Evolutionary conservation across 2,797 vertebrate species (phyloP), one percentile per base, ranked within the genome.

Genomic region (Synaphobranchus kaupii): DNA sequence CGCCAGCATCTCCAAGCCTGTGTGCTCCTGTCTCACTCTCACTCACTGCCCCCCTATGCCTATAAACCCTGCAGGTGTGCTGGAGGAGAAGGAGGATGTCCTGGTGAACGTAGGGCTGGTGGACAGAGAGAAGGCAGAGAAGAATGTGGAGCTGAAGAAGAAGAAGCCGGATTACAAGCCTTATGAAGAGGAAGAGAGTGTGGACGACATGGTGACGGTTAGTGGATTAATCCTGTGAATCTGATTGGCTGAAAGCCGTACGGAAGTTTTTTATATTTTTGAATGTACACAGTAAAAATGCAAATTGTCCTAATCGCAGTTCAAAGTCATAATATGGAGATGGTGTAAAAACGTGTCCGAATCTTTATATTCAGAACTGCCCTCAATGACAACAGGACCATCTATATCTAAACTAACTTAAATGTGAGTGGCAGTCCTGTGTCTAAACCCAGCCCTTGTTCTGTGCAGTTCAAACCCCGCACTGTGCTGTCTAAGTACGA

Each of bases 91-190:
- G 63, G 96, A 96, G 58, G 98, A 99, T 1, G 95, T 97, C 68
- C 94, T 99, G 4, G 96, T 98, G 54, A 99, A 98, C 0, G 97
- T 98, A 66, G 96, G 96, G 48, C 88, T 99, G 54, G 93, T 98
- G 58, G 98, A 99, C 85, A 96, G 93, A 63, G 98, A 99, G 92
- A 97, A 96, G n/a, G 97, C 98, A 0, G 95, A 97, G 80, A 98
- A 98, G 88, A 98, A 98, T 0, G 97, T 98, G 81, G 97, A 98
- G 94, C 91, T 98, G 54, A 97, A 96, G 89, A 98, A 97, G 94
- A 98, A 98, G 89, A 98, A 97, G 92, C 97, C 97, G 0, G 97
- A 97, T 22, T 98, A 98, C 92, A 96, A 97, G 91, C 96, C 98
- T 0, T 99, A 98, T 0, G 95, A 96, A 0, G 98, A 98, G 83